phyloP scores from a whole-genome alignment of 2,888 invertebrate species.

The Agonum fuliginosum region DNA sequence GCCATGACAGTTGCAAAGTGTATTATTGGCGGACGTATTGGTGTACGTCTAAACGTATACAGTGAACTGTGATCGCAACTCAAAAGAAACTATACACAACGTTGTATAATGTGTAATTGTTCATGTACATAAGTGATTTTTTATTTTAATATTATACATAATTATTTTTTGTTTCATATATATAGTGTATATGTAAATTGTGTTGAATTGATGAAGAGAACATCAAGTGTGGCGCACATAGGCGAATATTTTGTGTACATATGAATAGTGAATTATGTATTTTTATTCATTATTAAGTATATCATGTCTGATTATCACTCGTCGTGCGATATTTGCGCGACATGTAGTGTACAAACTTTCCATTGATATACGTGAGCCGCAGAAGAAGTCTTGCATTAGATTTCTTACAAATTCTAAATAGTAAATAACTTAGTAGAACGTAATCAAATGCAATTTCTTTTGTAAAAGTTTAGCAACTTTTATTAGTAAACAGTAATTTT shows the following conservation, averaged over 20 bases:
- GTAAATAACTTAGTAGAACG: conserved; percentile 49
- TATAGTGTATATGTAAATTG: conserved; percentile 57
- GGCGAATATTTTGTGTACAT: conserved; percentile 70
- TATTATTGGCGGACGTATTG: conserved; percentile 73
- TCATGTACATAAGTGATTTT: conserved; percentile 61
- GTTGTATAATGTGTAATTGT: conserved; percentile 61
- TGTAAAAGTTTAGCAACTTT: conserved; percentile 54
- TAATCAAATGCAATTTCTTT: conserved; percentile 58
- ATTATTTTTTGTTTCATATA: conserved; percentile 53
- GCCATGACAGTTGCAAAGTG: conserved; percentile 84
- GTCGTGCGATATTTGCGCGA: conserved; percentile 30
- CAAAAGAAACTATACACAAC: conserved; percentile 46
- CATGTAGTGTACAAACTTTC: conserved; percentile 49
- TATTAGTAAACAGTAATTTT: conserved; percentile 55
- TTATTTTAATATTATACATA: conserved; percentile 52
- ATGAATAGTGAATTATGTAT: conserved; percentile 70
- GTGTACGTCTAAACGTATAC: not conserved
- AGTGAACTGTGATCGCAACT: conserved; percentile 32
- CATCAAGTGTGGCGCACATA: conserved; percentile 37
- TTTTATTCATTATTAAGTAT: conserved; percentile 63
- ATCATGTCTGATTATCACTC: conserved; percentile 64
- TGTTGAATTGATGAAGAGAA: conserved; percentile 39
- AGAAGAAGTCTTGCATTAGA: conserved; percentile 34
- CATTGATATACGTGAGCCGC: conserved; percentile 34
- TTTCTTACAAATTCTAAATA: conserved; percentile 55